Evolutionary conservation across 2,113 vertebrate genomes (phyloP).

Genomic region (Trematocara variabile): DNA sequence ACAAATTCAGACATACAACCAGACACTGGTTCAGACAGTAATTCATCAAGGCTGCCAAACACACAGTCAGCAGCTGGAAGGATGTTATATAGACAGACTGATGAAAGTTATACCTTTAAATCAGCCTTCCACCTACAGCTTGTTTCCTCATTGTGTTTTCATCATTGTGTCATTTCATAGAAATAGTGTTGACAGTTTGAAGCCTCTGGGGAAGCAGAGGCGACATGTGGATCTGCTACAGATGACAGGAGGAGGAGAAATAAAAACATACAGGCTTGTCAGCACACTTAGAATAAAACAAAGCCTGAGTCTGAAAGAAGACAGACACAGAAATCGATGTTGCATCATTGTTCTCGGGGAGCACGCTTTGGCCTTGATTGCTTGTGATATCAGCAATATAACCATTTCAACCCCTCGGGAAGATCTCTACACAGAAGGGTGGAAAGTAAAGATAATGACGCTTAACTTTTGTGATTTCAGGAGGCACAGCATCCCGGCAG

Average conservation of each 20-base stretch:
- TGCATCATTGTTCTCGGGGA: neutral
- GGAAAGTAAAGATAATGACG: neutral
- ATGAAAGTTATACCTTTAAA: neutral
- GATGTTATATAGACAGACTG: neutral
- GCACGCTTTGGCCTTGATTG: neutral
- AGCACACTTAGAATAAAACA: neutral
- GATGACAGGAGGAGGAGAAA: conserved; percentile 7
- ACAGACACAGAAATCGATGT: neutral
- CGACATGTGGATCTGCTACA: neutral
- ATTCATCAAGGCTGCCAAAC: neutral
- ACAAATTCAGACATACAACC: neutral
- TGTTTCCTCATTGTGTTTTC: conserved; percentile 2
- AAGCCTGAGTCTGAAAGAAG: neutral
- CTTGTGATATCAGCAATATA: neutral
- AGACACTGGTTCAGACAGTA: neutral
- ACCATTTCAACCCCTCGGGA: neutral
- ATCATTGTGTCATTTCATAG: conserved; percentile 4
- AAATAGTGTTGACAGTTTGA: conserved; percentile 20
- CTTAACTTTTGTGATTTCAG: conserved; percentile 54
- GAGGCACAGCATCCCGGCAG: conserved; percentile 90
- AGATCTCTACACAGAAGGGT: neutral
- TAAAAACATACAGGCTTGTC: neutral
- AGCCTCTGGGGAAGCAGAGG: neutral
- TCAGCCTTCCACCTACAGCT: neutral
- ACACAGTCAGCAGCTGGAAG: neutral